Conservation (phyloP, 2,888 invertebrate species). For the Xestia xanthographa region DNA sequence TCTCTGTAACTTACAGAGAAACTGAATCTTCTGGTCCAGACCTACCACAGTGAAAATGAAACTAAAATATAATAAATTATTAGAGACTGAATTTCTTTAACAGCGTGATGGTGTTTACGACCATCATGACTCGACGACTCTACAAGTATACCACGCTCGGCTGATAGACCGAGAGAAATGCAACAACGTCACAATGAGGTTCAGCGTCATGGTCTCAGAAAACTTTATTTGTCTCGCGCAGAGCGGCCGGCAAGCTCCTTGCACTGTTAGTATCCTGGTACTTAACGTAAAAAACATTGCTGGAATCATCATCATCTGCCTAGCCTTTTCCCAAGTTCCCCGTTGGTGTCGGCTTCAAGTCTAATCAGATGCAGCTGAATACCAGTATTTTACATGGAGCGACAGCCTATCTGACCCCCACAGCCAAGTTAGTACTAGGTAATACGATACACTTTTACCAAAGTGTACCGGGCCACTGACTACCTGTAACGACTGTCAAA, state of each 20-base stretch:
- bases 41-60: not conserved
- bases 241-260: slow-evolving; percentile 79
- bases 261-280: slow-evolving; percentile 79
- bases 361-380: too few relatives aligned
- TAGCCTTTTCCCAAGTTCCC: too few relatives aligned
- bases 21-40: not conserved
- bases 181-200: slow-evolving; percentile 82
- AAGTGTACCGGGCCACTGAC: too few relatives aligned
- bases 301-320: not conserved
- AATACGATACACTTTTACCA: too few relatives aligned
- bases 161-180: slow-evolving; percentile 77
- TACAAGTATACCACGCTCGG: slow-evolving; percentile 81
- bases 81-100: not conserved
- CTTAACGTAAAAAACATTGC: not conserved
- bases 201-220: slow-evolving; percentile 77
- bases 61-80: not conserved
- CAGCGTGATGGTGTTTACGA: slow-evolving; percentile 84
- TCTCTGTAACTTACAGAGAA: not conserved
- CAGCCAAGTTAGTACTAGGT: too few relatives aligned
- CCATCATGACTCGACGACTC: slow-evolving; percentile 54
- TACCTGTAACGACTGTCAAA: too few relatives aligned
- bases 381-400: too few relatives aligned
- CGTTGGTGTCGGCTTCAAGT: too few relatives aligned
- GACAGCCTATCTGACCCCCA: too few relatives aligned
- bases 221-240: slow-evolving; percentile 85